Conservation (phyloP, 2,888 invertebrate species). For the Acrobasis repandana region DNA sequence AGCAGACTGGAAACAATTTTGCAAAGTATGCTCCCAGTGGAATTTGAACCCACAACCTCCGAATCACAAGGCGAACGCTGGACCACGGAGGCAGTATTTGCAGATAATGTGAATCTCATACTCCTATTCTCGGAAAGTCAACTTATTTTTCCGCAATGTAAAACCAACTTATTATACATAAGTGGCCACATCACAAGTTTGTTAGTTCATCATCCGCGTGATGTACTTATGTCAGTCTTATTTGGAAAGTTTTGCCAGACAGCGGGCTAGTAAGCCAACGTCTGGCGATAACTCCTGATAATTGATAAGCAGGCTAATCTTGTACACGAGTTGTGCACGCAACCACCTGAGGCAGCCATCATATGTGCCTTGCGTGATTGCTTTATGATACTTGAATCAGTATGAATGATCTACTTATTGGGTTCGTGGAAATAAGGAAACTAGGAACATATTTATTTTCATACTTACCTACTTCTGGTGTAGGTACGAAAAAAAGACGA, state of each 20-base stretch:
- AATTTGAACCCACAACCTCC: too few relatives aligned
- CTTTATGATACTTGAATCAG: not conserved
- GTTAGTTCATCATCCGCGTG: not conserved
- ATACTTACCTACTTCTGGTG: too few relatives aligned
- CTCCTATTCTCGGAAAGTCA: not conserved
- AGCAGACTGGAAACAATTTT: too few relatives aligned
- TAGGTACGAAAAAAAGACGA: too few relatives aligned
- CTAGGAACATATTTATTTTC: not conserved
- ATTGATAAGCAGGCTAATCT: constrained; percentile 46
- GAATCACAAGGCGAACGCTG: too few relatives aligned
- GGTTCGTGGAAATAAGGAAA: not conserved
- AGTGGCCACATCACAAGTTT: not conserved
- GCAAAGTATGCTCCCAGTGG: too few relatives aligned
- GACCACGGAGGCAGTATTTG: too few relatives aligned
- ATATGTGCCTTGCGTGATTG: constrained; percentile 3
- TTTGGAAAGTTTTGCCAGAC: constrained; percentile 34
- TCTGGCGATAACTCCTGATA: constrained; percentile 42
- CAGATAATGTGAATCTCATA: not conserved
- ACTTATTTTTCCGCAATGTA: not conserved
- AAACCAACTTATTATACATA: not conserved
- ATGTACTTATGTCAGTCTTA: not conserved
- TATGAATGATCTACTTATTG: not conserved
- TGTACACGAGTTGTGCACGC: constrained; percentile 32
- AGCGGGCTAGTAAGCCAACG: constrained; percentile 37
- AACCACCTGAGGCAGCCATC: constrained; percentile 2